Base-by-base conservation (phyloP, 37 sponge, comb jelly and placozoan genomes). In the Cladorhizidae sp. region DNA sequence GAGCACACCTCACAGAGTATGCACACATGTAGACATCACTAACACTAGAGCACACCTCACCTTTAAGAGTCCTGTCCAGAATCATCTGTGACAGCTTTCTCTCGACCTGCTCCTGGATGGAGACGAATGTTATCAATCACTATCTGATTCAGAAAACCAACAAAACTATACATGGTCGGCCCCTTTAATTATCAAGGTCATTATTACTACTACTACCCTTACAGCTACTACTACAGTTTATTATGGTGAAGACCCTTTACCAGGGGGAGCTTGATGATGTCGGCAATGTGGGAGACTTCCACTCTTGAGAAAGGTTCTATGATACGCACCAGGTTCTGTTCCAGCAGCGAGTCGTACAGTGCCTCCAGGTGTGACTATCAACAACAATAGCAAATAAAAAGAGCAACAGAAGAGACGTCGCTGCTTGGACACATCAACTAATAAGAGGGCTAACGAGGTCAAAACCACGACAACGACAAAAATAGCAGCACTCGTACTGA, bases 21-120 rank as follows among this genome's bases (percentile, higher is more conserved):
- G n/a, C n/a, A n/a, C n/a, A n/a, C n/a, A n/a, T n/a, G n/a, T 45
- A 9, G 49, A 9, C 49, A 45, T 45, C 9, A 45, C 49, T 12
- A 45, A 45, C 49, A 45, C n/a, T n/a, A n/a, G n/a, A 45, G 5
- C 49, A 45, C 8, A 1, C 3, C 71, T 41, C 28, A 92, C 97
- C 97, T 33, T 91, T 77, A 26, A 97, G 85, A 18, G 86, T 91
- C 92, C 96, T 98, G 86, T 98, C 99, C 50, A 98, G 85, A 58
- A 98, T 98, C 93, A 98, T 96, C 70, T 95, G 92, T 29, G 99
- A 98, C 69, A 98, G 76, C 74, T 98, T 98, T 73, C 70, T 84
- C 83, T 98, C 99, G 25, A 98, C 93, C 25, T 76, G 67, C 2
- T 89, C 91, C 89, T 97, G n/a, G n/a, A n/a, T n/a, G n/a, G n/a